A percentile compares a stretch with the other conserved stretches of the same genome.
Conservation (phyloP, 2,888 invertebrate genomes). For the Cryptocephalus moraei region DNA sequence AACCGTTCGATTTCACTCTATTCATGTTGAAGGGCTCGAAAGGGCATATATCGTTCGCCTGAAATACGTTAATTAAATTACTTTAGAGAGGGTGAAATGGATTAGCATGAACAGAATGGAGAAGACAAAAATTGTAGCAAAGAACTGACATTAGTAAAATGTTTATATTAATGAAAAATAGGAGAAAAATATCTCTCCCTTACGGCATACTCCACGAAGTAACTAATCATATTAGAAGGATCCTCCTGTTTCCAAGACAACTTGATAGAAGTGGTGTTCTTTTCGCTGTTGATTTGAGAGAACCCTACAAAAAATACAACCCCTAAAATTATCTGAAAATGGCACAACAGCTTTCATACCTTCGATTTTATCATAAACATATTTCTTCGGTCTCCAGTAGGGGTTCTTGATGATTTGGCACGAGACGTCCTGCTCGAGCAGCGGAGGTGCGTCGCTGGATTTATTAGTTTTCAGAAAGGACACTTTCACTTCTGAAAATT, state of each 20-base stretch:
- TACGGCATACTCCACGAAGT: conserved; percentile 26
- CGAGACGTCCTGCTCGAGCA: conserved; percentile 16
- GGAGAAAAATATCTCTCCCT: conserved; percentile 1
- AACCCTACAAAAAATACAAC: conserved; percentile 22
- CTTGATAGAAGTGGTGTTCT: conserved; percentile 21
- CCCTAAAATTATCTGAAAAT: too few relatives aligned
- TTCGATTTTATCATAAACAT: conserved; percentile 20
- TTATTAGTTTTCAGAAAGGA: conserved; percentile 19
- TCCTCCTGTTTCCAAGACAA: conserved; percentile 24
- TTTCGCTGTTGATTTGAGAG: conserved; percentile 15
- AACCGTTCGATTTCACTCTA: conserved; percentile 29
- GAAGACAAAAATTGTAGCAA: too few relatives aligned
- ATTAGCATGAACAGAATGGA: too few relatives aligned
- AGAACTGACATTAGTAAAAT: too few relatives aligned
- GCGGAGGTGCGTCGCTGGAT: conserved; percentile 1
- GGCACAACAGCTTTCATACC: conserved; percentile 13
- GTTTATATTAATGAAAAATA: too few relatives aligned
- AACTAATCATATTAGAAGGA: conserved; percentile 20
- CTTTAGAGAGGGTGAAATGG: too few relatives aligned
- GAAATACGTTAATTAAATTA: too few relatives aligned
- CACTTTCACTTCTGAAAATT: conserved; percentile 25
- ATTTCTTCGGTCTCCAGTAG: conserved; percentile 23
- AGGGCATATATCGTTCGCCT: conserved; percentile 26
- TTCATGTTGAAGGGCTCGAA: conserved; percentile 15
- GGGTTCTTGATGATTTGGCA: conserved; percentile 26